phyloP scores from a whole-genome alignment of 2,888 invertebrate species.

The Pseudanteris insignis region DNA sequence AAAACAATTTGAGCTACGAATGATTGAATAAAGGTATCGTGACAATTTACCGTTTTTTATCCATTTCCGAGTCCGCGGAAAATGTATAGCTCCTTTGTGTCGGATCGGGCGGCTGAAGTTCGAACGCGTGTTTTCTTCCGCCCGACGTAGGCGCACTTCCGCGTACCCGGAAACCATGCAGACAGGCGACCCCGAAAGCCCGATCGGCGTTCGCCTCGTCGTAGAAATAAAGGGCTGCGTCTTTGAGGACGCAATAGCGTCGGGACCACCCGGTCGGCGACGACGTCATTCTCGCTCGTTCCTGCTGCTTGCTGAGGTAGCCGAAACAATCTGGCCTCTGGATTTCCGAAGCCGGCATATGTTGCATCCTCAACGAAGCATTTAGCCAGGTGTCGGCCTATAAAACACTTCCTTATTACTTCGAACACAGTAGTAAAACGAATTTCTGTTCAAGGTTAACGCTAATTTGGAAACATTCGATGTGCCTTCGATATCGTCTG shows the following conservation, averaged over 20 bases:
- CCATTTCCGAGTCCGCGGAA: slow-evolving; percentile 93
- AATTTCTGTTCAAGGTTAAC: slow-evolving; percentile 2
- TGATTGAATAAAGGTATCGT: too few relatives aligned
- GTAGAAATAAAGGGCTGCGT: slow-evolving; percentile 94
- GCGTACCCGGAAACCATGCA: slow-evolving; percentile 93
- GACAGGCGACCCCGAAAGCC: slow-evolving; percentile 91
- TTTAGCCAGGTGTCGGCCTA: slow-evolving; percentile 77
- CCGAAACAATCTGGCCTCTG: slow-evolving; percentile 91
- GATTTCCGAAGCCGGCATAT: slow-evolving; percentile 81
- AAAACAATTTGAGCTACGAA: too few relatives aligned
- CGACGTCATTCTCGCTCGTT: slow-evolving; percentile 70
- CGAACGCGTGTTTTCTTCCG: slow-evolving; percentile 92
- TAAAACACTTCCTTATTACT: slow-evolving; percentile 37
- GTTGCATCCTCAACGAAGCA: slow-evolving; percentile 81
- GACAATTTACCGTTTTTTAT: slow-evolving; percentile 74
- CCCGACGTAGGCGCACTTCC: slow-evolving; percentile 76
- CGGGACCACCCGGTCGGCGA: slow-evolving; percentile 91
- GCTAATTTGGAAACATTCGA: too few relatives aligned
- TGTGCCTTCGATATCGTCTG: too few relatives aligned
- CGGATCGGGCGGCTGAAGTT: slow-evolving; percentile 87
- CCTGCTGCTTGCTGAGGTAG: slow-evolving; percentile 82
- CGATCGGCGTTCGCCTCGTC: slow-evolving; percentile 86
- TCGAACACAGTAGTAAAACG: slow-evolving; percentile 20
- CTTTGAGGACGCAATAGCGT: slow-evolving; percentile 93
- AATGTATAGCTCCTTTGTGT: slow-evolving; percentile 90